Base-by-base conservation (phyloP, 2,888 invertebrate genomes). In the Thera britannica region DNA sequence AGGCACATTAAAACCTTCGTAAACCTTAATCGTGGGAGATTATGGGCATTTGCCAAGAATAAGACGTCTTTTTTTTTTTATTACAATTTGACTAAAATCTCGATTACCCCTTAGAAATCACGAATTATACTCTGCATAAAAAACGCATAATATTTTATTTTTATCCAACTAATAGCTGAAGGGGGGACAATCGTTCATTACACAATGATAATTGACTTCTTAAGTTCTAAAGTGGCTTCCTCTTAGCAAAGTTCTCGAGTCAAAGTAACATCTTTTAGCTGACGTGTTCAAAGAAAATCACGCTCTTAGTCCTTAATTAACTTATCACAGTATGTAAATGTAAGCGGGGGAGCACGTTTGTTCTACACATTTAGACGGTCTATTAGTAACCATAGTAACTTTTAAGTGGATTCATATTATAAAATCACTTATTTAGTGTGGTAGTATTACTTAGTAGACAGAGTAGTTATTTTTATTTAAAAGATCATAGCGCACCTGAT, bases 251-350 rank as follows among this genome's bases (percentile, higher is more conserved):
- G 2, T 35, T 58, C 36, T 61, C 36, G 38, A 58, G 38, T 38
- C 3, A 54, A 60, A 44, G 35, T 51, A 52, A 66, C 7, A 49
- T 48, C 8, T 46, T 44, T 46, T 46, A 46, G 44, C 2, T 9
- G 48, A 52, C 59, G 6, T 49, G 34, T 41, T 41, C 49, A 36
- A 41, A 60, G 36, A 56, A 65, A 66, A 66, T 66, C 65, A 44
- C 54, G 23, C 44, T 46, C 36, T 58, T 2, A 58, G 36, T 54
- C 34, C 56, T 62, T 58, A 55, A 62, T 46, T 62, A 62, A 49
- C 58, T 58, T 38, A 52, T 67, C 62, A 58, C 51, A 46, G 36
- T 57, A 66, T 61, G 56, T 66, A 57, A 61, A 61, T 61, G 60
- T 54, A 7, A 51, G 49, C 51, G 51, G 62, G 61, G 11, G 6